Base-by-base conservation (phyloP, 2,888 invertebrate species). In the Nymphalis urticae region DNA sequence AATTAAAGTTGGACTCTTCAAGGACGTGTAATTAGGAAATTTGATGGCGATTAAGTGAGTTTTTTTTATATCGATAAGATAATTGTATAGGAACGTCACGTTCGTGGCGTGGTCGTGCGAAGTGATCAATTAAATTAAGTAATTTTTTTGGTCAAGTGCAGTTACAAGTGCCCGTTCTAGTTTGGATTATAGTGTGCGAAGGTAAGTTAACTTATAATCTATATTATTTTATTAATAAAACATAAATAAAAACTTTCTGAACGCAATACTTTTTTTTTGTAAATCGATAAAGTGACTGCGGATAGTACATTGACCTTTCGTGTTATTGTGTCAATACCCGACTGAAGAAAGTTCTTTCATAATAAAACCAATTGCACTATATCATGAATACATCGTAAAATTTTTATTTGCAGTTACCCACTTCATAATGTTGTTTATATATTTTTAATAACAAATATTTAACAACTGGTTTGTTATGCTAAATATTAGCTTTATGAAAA, bases 151-250 rank as follows among this genome's bases (percentile, higher is more conserved):
- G 62, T 71, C 71, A 72, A 73, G 75, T 75, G 74, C 61, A 72
- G 74, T 76, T 73, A 63, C 67, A 69, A 66, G 67, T 71, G 75
- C 72, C 70, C 42, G 58, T 72, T 66, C 58, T 69, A 70, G 79
- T 82, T 89, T 90, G 90, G 90, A 90, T 90, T 90, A 87, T 87
- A 78, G 81, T 79, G 79, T 78, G 78, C 72, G 71, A 69, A 78
- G 90, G 90, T 90, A 77, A 89, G 89, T 9, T 73, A 42, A 51
- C 16, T 24, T 64, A 54, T 60, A 27, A 51, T 51, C 51, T 51
- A 51, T 51, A 19, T 51, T 17, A 16, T 27, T 17, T 32, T 32
- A 7, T n/a, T 32, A 17, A 17, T 6, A 32, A n/a, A 27, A 53
- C 53, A 48, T 59, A 24, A 13, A 8, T 27, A 53, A 47, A 48